Evolutionary conservation across 2,888 invertebrate species (phyloP), one percentile per base, ranked within the genome.

Genomic region (Pilophorus perplexus): DNA sequence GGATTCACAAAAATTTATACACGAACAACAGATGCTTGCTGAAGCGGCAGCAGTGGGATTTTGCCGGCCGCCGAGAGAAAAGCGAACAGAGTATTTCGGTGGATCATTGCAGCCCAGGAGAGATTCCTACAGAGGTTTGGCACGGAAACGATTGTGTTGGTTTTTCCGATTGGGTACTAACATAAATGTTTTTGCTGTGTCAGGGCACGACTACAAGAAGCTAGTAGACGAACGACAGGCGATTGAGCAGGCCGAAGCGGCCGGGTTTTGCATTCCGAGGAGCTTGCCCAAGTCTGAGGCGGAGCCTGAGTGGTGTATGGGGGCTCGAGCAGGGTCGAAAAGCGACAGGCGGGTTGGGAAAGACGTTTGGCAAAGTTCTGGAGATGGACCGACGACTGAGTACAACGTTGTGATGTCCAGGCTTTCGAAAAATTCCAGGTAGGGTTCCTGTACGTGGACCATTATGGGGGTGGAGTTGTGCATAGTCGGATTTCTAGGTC

Each of bases 21-120:
- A 37, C n/a, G 55, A 55, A 33, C 38, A 20, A 5, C 20, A 38
- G n/a, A 22, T 59, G 25, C n/a, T 59, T 10, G 59, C 59, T 14
- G 59, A 42, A 10, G 59, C 59, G 6, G 59, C 23, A 8, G 59
- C 59, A 1, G 40, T 33, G 2, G 59, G 59, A 12, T 59, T 59
- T 25, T 59, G 59, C 27, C 23, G 40, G 3, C 59, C 59, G 14
- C 59, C 59, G 1, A 14, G 10, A 3, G 25, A 59, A 16, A 59
- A 25, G 3, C 40, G 42, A 2, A n/a, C 14, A 16, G 33, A 33
- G 33, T 12, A 8, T 12, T 33, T 33, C 33, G 33, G 33, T n/a
- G n/a, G n/a, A n/a, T n/a, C n/a, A n/a, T n/a, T n/a, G n/a, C n/a
- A n/a, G n/a, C n/a, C n/a, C n/a, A n/a, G n/a, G n/a, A n/a, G n/a